phyloP scores from a whole-genome alignment of 1,140 invertebrate genomes.

The Drosophila burlai region DNA sequence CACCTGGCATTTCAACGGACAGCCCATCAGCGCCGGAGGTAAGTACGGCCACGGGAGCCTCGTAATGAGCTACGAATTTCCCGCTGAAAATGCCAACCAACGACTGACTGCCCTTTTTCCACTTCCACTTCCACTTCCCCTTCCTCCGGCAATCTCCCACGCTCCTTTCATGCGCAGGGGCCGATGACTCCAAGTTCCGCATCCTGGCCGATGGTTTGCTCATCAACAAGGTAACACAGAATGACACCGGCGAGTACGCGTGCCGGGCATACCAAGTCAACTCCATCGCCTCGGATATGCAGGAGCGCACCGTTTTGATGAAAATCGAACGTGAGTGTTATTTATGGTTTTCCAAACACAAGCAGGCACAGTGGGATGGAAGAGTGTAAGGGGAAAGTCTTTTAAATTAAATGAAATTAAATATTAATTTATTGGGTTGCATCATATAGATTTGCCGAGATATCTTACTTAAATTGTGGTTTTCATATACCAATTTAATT shows the following conservation, averaged over 20 bases:
- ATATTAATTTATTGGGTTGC: too few relatives aligned
- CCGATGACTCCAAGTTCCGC: slow-evolving; percentile 80
- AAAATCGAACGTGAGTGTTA: slow-evolving; percentile 87
- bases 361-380: slow-evolving; percentile 35
- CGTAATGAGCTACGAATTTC: slow-evolving; percentile 67
- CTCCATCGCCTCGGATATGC: slow-evolving; percentile 84
- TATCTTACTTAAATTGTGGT: too few relatives aligned
- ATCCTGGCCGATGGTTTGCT: slow-evolving; percentile 85
- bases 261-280: slow-evolving; percentile 87
- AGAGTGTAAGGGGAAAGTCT: not conserved
- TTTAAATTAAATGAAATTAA: not conserved
- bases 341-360: slow-evolving; percentile 71
- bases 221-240: slow-evolving; percentile 86
- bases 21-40: slow-evolving; percentile 75
- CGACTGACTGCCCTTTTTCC: slow-evolving; percentile 14
- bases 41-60: slow-evolving; percentile 39
- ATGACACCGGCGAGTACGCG: slow-evolving; percentile 86
- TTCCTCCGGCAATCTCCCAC: not conserved
- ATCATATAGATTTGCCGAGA: too few relatives aligned
- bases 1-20: slow-evolving; percentile 85
- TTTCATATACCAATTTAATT: too few relatives aligned
- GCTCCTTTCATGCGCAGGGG: slow-evolving; percentile 33
- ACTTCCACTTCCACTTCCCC: not conserved
- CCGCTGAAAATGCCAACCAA: not conserved
- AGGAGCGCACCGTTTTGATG: slow-evolving; percentile 85